Evolutionary conservation across 1,140 invertebrate genomes (phyloP).

Genomic region (Helicorthomorpha holstii): DNA sequence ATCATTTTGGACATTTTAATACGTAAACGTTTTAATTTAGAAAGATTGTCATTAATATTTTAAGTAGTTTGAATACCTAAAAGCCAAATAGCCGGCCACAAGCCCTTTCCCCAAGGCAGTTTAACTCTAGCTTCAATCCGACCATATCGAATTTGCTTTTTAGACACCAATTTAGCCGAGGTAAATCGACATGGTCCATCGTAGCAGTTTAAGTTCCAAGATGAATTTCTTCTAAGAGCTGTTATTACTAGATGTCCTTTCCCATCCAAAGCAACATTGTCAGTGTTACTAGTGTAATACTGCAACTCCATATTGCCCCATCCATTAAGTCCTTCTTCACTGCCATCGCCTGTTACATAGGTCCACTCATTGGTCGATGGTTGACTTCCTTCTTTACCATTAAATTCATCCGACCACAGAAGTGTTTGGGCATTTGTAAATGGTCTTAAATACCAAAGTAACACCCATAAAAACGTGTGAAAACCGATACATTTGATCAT

Average conservation of each 20-base stretch:
- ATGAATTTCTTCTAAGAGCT: not conserved
- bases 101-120: too few relatives aligned
- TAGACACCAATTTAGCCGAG: not conserved
- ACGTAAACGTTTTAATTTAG: too few relatives aligned
- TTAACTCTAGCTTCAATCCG: not conserved
- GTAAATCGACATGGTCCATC: not conserved
- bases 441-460: too few relatives aligned
- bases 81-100: too few relatives aligned
- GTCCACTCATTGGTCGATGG: not conserved
- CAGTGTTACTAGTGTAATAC: not conserved
- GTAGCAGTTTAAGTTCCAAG: not conserved
- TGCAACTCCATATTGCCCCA: not conserved
- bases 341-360: not conserved
- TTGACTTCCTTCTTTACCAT: not conserved
- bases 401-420: not conserved
- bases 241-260: not conserved
- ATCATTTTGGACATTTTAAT: too few relatives aligned
- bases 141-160: not conserved
- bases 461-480: too few relatives aligned
- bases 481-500: too few relatives aligned
- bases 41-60: too few relatives aligned
- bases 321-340: not conserved
- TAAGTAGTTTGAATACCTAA: too few relatives aligned
- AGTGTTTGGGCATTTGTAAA: too few relatives aligned
- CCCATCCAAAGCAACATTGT: not conserved